These are phyloP conservation scores for Cettia cetti DNA, from an alignment of 2,113 vertebrate species.

Conservation along the genomic window DNA sequence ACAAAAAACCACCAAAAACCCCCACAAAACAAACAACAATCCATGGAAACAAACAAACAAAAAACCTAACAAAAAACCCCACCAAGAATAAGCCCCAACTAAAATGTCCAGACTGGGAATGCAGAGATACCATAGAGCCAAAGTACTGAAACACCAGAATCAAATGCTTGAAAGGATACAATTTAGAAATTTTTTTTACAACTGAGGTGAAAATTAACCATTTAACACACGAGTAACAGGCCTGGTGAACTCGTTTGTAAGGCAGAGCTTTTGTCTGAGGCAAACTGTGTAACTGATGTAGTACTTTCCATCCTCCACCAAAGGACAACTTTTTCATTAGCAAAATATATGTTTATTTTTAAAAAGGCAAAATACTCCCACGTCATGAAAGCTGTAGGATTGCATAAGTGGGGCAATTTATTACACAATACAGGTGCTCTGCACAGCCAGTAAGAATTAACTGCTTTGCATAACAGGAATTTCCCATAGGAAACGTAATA, in stretches of 20 bases:
- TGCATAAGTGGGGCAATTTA: not conserved
- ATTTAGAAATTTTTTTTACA: not conserved
- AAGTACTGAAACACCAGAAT: not conserved
- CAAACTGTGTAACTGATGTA: not conserved
- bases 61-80: no score
- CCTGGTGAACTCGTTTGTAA: not conserved
- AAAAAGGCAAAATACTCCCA: not conserved
- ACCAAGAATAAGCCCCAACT: not conserved
- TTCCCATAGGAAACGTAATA: not conserved
- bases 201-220: not conserved
- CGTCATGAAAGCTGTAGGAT: not conserved
- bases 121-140: not conserved
- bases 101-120: not conserved
- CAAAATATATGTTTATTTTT: not conserved
- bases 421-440: not conserved
- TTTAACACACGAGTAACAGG: not conserved
- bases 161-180: not conserved
- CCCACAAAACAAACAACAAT: not conserved
- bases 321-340: not conserved
- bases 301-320: not conserved
- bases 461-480: constrained; percentile 30
- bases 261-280: not conserved
- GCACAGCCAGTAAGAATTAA: not conserved
- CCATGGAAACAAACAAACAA: not conserved
- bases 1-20: not conserved